A percentile compares a stretch with the other conserved stretches of the same genome.
These are phyloP conservation scores for Drosophila lutescens DNA, from an alignment of 2,888 invertebrate genomes.

Conservation along the genomic window DNA sequence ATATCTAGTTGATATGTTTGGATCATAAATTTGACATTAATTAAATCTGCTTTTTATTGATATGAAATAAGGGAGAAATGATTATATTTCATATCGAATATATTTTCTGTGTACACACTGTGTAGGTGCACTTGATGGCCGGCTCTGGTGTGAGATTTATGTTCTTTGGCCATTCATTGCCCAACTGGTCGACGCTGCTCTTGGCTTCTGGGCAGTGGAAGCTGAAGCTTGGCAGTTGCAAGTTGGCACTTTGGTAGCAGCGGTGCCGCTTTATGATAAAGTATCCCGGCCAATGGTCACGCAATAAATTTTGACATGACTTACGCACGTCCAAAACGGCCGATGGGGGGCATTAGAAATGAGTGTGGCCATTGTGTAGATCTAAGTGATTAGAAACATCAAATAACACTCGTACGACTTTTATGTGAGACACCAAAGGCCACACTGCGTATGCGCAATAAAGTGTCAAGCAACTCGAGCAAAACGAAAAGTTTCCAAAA, in stretches of 20 bases:
- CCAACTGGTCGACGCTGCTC: conserved; percentile 22
- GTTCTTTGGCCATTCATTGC: conserved; percentile 54
- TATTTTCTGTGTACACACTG: background rate
- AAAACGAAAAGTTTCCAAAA: too few species aligned
- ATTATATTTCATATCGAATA: too few species aligned
- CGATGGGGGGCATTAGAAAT: conserved; percentile 29
- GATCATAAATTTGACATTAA: too few species aligned
- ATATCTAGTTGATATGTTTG: too few species aligned
- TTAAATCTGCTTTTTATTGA: too few species aligned
- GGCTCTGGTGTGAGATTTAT: conserved; percentile 45
- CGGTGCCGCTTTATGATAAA: conserved; percentile 36
- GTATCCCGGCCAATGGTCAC: conserved; percentile 47
- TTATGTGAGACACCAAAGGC: conserved; percentile 12
- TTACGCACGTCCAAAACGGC: conserved; percentile 62
- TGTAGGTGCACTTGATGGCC: conserved; percentile 47
- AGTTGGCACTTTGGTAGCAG: conserved; percentile 16
- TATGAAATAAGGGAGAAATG: too few species aligned
- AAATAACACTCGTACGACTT: conserved; percentile 8
- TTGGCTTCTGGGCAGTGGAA: conserved; percentile 15
- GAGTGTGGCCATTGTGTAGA: conserved; percentile 14
- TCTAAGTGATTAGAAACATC: conserved; percentile 15
- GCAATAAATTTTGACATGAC: conserved; percentile 65
- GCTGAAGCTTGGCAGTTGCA: conserved; percentile 16
- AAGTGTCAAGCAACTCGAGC: too few species aligned
- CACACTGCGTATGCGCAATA: conserved; percentile 16